A percentile compares a stretch with the other conserved stretches of the same genome.
phyloP scores from a whole-genome alignment of 1,140 invertebrate species.

The Ostrea denselamellosa region DNA sequence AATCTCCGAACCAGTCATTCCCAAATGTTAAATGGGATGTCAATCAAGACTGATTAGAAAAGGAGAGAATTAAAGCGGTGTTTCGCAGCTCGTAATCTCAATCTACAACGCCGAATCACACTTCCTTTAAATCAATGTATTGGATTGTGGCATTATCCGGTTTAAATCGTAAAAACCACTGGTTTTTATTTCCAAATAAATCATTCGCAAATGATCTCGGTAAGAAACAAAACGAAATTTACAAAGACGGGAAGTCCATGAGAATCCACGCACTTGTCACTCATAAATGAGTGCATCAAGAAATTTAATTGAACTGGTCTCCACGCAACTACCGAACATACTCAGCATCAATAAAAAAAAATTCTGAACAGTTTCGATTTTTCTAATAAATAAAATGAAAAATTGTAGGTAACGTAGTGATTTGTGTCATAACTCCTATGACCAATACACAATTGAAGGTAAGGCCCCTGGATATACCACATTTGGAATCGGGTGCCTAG shows the following conservation, averaged over 20 bases:
- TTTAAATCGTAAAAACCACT: slow-evolving; percentile 12
- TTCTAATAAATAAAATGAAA: too few relatives aligned
- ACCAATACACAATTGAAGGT: too few relatives aligned
- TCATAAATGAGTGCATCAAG: background rate
- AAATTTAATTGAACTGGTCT: too few relatives aligned
- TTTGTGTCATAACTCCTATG: too few relatives aligned
- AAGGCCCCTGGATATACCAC: too few relatives aligned
- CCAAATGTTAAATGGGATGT: slow-evolving; percentile 29
- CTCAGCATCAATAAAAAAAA: too few relatives aligned
- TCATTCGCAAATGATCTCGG: background rate
- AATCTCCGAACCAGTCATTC: background rate
- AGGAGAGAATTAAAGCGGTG: slow-evolving; percentile 32
- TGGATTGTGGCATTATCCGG: slow-evolving; percentile 24
- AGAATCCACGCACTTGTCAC: slow-evolving; percentile 14
- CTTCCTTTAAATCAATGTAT: slow-evolving; percentile 22
- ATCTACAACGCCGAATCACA: slow-evolving; percentile 15
- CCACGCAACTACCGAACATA: too few relatives aligned
- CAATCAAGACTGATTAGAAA: slow-evolving; percentile 31
- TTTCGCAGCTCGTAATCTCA: slow-evolving; percentile 34
- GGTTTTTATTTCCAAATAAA: slow-evolving; percentile 19
- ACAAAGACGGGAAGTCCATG: background rate
- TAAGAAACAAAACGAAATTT: background rate
- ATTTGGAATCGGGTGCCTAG: too few relatives aligned
- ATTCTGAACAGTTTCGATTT: too few relatives aligned
- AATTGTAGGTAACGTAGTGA: too few relatives aligned